Base-by-base conservation (phyloP, 1,140 invertebrate species). In the Achatina immaculata region DNA sequence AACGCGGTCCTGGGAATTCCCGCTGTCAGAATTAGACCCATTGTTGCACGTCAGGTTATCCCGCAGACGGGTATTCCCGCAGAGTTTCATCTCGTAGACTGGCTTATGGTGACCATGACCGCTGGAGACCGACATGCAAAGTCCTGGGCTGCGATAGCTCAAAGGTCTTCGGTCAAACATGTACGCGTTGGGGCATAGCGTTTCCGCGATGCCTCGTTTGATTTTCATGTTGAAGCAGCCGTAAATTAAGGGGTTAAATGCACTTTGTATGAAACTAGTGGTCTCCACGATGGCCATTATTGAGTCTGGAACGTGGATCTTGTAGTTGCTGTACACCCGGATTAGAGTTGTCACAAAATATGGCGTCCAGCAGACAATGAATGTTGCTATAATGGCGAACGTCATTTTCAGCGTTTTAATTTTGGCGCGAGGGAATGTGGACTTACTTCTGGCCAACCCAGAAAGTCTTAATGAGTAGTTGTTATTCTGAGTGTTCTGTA, bases 371-470 rank as follows among this genome's bases (percentile, higher is more conserved):
- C 92, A 92, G 6, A 88, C 87, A 19, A 92, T 86, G 80, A 92
- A 92, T 19, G 83, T 88, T 28, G 86, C 83, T 36, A 92, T 91
- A 38, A 92, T 92, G 58, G 86, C 89, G 71, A 92, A 85, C 21
- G 91, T 91, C 89, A 92, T 90, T 84, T 92, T 92, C 7, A 92
- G 84, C 1, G 92, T 92, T 86, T 91, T 91, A 24, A 92, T 90
- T 84, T 92, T 92, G n/a, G 91, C 91, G 24, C 90, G 83, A 1
- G 89, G 86, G 66, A 90, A 89, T n/a, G 87, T 80, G 34, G 85
- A 84, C 36, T 84, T 86, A 73, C 87, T 84, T 4, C 74, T 45
- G 6, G 24, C 77, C 78, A 38, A 65, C 11, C 88, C 81, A 19
- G 86, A 84, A 55, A 84, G 83, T 36, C 88, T 76, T 31, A 89